A percentile compares a stretch with the other conserved stretches of the same genome.
phyloP scores from a whole-genome alignment of 2,113 vertebrate genomes.

The Verasper variegatus region DNA sequence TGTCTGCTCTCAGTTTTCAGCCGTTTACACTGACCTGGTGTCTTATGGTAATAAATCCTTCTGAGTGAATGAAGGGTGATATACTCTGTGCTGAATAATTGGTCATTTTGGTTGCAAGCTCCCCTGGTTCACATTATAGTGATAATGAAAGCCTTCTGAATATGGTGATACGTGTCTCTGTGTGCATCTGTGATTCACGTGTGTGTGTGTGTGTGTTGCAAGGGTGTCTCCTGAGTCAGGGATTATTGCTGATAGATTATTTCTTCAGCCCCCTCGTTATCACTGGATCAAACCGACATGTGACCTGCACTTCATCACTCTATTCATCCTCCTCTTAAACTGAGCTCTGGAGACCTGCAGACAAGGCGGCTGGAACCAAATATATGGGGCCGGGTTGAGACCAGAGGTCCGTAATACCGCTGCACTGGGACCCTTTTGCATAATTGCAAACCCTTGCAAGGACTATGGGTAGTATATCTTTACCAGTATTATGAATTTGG shows the following conservation, averaged over 20 bases:
- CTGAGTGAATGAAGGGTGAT: conserved; percentile 67
- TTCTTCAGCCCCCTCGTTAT: conserved; percentile 82
- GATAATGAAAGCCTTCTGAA: conserved; percentile 87
- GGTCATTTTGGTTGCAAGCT: conserved; percentile 81
- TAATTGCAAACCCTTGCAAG: conserved; percentile 61
- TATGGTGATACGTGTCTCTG: conserved; percentile 83
- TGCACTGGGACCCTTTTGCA: conserved; percentile 75
- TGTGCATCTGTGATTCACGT: conserved; percentile 73
- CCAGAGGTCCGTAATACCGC: conserved; percentile 60
- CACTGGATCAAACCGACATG: conserved; percentile 82
- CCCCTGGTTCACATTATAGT: conserved; percentile 79
- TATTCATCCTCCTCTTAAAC: conserved; percentile 81
- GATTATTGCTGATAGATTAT: conserved; percentile 85
- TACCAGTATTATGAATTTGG: conserved; percentile 42
- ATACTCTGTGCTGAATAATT: conserved; percentile 80
- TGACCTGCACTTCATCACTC: conserved; percentile 81
- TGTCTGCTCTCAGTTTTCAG: conserved; percentile 63
- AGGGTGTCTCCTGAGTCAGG: conserved; percentile 80
- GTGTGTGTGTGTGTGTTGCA: conserved; percentile 55
- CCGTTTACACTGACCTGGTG: conserved; percentile 65
- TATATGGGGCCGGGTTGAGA: conserved; percentile 58
- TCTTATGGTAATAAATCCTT: conserved; percentile 72
- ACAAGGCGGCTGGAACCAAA: conserved; percentile 67
- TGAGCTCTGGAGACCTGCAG: conserved; percentile 77
- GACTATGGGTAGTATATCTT: conserved; percentile 53